Evolutionary conservation across 2,113 vertebrate species (phyloP).

Genomic region (Turdus rufiventris): DNA sequence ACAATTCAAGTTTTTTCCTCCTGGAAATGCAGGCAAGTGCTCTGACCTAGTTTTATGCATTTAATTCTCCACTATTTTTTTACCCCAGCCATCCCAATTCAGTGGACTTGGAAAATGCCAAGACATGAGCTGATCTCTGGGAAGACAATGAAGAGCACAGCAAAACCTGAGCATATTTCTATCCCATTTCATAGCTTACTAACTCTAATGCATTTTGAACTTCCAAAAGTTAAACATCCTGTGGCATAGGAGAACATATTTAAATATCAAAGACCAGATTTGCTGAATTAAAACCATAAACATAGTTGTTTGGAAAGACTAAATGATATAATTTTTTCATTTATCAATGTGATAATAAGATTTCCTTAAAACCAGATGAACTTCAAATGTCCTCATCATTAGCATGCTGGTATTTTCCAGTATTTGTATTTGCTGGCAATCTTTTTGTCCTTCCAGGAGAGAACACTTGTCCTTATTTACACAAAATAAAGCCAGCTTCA

Average conservation of each 20-base stretch:
- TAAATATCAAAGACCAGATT: not conserved
- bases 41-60: not conserved
- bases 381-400: not conserved
- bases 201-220: not conserved
- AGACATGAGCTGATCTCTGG: not conserved
- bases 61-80: not conserved
- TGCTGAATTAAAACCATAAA: not conserved
- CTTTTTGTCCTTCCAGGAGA: constrained; percentile 62
- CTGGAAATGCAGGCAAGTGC: not conserved
- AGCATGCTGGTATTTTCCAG: constrained; percentile 12
- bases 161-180: not conserved
- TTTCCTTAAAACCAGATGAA: not conserved
- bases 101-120: not conserved
- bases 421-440: constrained; percentile 22
- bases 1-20: not conserved
- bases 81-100: not conserved
- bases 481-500: constrained; percentile 70
- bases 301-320: not conserved
- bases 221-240: not conserved
- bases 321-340: not conserved
- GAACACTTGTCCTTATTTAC: constrained; percentile 71
- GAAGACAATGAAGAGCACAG: not conserved
- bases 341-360: not conserved
- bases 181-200: not conserved
- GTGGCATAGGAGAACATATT: not conserved